phyloP scores from a whole-genome alignment of 2,113 vertebrate genomes.

The Natator depressus region DNA sequence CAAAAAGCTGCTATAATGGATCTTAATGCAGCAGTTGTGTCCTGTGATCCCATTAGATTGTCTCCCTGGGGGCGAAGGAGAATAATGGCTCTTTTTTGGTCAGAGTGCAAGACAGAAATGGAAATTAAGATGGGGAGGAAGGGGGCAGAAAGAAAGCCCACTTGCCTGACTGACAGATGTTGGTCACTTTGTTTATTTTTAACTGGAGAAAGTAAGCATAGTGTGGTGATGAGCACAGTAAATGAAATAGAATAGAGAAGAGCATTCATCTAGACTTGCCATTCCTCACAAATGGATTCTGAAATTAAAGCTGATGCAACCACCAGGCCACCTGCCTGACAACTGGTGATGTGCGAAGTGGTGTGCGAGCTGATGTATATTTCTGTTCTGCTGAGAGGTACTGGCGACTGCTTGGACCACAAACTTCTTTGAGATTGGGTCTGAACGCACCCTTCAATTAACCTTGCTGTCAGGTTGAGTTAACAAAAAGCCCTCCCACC shows the following conservation, averaged over 20 bases:
- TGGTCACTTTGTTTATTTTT: conserved; percentile 11
- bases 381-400: background rate
- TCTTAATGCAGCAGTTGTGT: background rate
- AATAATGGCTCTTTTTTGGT: background rate
- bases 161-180: conserved; percentile 2
- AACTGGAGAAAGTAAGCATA: background rate
- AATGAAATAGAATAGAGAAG: background rate
- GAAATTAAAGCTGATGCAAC: conserved; percentile 19
- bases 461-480: background rate
- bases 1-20: conserved; percentile 12
- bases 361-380: background rate
- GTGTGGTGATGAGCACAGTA: background rate
- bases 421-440: background rate
- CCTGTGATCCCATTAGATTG: background rate
- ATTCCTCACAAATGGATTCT: background rate
- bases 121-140: background rate
- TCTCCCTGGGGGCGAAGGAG: conserved; percentile 39
- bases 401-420: background rate
- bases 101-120: background rate
- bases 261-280: conserved; percentile 11
- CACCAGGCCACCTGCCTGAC: background rate
- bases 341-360: fast-evolving
- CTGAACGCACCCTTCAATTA: background rate
- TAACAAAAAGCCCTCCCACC: background rate
- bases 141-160: background rate